Evolutionary conservation across 2,797 vertebrate genomes (phyloP).

Genomic region (Gouania willdenowi): DNA sequence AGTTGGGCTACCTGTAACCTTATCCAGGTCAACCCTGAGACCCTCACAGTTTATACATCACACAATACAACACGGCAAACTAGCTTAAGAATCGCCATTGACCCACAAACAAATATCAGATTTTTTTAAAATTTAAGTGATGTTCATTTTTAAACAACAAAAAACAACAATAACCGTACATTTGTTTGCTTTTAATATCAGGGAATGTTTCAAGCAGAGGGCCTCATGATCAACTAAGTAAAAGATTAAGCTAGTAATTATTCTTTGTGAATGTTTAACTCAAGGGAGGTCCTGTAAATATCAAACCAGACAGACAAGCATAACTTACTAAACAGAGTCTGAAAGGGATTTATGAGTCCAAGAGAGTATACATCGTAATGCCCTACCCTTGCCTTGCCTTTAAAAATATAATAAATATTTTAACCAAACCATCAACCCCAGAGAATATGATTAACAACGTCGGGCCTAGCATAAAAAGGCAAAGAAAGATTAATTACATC

Average conservation of each 20-base stretch:
- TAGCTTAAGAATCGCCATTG: constrained; percentile 64
- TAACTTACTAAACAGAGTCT: constrained; percentile 40
- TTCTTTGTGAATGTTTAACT: constrained; percentile 65
- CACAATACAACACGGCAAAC: constrained; percentile 70
- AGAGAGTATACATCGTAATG: constrained; percentile 14
- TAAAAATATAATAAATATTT: constrained; percentile 27
- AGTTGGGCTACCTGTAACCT: constrained; percentile 68
- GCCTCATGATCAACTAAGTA: constrained; percentile 24
- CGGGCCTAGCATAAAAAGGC: constrained; percentile 20
- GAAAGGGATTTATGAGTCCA: constrained; percentile 40
- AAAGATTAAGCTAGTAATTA: constrained; percentile 50
- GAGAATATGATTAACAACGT: constrained; percentile 19
- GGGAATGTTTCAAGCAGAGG: constrained; percentile 33
- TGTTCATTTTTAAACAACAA: constrained; percentile 54
- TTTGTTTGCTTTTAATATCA: constrained; percentile 22
- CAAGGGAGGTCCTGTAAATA: constrained; percentile 50
- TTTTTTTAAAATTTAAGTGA: constrained; percentile 47
- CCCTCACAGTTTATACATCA: constrained; percentile 59
- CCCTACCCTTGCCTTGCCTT: constrained; percentile 14
- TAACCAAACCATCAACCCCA: constrained; percentile 15
- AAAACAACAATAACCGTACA: constrained; percentile 48
- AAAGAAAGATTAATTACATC: constrained; percentile 43
- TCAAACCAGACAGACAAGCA: constrained; percentile 53
- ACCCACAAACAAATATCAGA: constrained; percentile 40
- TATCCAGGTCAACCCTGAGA: constrained; percentile 68